These are phyloP conservation scores for Erythrocercus mccallii DNA, from an alignment of 2,113 vertebrate species.

Conservation along the genomic window DNA sequence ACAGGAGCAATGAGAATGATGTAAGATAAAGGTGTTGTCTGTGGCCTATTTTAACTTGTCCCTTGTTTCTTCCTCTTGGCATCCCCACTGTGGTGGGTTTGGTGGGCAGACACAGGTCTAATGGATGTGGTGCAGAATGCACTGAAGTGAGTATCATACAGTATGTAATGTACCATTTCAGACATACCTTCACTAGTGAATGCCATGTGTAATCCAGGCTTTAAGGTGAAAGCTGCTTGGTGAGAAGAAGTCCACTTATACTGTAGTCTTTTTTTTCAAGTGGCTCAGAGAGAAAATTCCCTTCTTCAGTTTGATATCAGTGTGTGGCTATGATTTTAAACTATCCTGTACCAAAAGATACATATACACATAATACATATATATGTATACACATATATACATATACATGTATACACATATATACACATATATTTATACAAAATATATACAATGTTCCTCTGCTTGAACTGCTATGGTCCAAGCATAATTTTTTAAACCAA, in stretches of 20 bases:
- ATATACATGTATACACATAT: background rate
- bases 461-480: background rate
- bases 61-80: background rate
- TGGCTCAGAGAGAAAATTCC: background rate
- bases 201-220: background rate
- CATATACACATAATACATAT: no score
- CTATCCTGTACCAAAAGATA: background rate
- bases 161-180: background rate
- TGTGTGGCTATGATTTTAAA: background rate
- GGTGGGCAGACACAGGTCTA: background rate
- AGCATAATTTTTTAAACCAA: background rate
- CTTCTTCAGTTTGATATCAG: background rate
- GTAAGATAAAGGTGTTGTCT: background rate
- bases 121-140: background rate
- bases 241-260: rapidly evolving
- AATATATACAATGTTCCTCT: background rate
- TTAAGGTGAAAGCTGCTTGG: background rate
- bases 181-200: background rate
- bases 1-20: background rate
- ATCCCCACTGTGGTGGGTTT: background rate
- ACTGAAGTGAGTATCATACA: background rate
- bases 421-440: background rate
- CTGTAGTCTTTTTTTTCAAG: background rate
- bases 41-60: background rate
- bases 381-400: no score